Conservation (phyloP, 2,113 vertebrate species). For the Microcebus murinus region DNA sequence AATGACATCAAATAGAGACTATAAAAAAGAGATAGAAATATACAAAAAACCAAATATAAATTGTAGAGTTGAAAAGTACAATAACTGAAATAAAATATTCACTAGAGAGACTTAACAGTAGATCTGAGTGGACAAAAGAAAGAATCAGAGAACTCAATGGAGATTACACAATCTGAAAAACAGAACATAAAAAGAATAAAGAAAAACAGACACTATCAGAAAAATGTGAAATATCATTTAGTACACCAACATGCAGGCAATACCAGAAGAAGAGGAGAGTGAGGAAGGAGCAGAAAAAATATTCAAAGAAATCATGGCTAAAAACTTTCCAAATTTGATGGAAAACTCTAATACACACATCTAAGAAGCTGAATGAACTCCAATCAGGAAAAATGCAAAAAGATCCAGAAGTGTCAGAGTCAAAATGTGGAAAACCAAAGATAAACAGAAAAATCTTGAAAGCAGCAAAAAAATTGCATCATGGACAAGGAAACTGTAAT, state of each 20-base stretch:
- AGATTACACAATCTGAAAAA: background rate
- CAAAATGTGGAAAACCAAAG: background rate
- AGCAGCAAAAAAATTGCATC: background rate
- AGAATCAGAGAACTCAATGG: background rate
- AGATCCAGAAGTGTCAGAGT: background rate
- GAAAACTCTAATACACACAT: background rate
- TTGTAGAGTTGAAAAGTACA: background rate
- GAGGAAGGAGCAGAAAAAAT: background rate
- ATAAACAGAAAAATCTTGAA: background rate
- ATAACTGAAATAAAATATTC: background rate
- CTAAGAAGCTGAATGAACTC: background rate
- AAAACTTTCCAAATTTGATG: background rate
- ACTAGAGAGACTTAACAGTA: background rate
- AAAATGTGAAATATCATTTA: background rate
- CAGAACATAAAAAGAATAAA: background rate
- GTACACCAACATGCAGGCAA: background rate
- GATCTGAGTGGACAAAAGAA: background rate
- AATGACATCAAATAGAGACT: background rate
- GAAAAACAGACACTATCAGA: background rate
- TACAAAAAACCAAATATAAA: background rate
- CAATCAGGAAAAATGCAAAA: background rate
- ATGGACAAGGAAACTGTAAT: background rate
- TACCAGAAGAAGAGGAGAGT: background rate
- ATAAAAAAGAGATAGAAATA: background rate
- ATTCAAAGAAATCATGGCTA: background rate